Evolutionary conservation across 2,113 vertebrate species (phyloP).

Genomic region (Dasypus novemcinctus): DNA sequence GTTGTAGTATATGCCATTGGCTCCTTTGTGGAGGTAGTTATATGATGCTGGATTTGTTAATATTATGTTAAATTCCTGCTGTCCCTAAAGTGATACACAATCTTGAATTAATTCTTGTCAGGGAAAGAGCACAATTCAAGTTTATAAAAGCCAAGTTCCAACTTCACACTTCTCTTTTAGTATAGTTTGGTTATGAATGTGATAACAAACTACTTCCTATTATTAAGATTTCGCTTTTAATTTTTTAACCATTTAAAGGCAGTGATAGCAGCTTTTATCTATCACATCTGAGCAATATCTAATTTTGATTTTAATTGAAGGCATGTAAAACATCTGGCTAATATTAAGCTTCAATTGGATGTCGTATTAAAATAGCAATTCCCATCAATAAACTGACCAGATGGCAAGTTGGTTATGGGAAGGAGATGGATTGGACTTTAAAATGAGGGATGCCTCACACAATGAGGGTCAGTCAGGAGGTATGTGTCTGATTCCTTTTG

Average conservation of each 20-base stretch:
- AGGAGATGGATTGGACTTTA: slow-evolving; percentile 77
- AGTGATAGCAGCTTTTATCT: neutral
- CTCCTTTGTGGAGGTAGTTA: neutral
- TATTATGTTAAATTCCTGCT: neutral
- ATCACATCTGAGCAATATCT: slow-evolving; percentile 26
- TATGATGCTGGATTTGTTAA: neutral
- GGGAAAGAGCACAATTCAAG: neutral
- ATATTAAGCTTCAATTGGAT: slow-evolving; percentile 61
- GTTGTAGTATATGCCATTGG: neutral
- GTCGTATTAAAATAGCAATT: slow-evolving; percentile 64
- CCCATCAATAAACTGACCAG: slow-evolving; percentile 58
- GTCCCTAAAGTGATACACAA: neutral
- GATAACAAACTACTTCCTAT: neutral
- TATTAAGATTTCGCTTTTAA: neutral
- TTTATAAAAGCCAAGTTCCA: neutral
- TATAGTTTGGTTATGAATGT: neutral
- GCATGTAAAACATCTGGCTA: slow-evolving; percentile 61
- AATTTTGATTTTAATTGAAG: slow-evolving; percentile 74
- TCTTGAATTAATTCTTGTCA: neutral
- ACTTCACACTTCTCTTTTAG: neutral
- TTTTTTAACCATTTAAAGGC: slow-evolving; percentile 6
- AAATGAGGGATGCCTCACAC: slow-evolving; percentile 65
- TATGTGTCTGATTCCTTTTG: slow-evolving; percentile 62
- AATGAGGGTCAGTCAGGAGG: slow-evolving; percentile 73
- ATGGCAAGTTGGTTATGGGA: slow-evolving; percentile 61